These are phyloP conservation scores for Apogon talboti DNA, from an alignment of 2,797 vertebrate species.

Conservation along the genomic window DNA sequence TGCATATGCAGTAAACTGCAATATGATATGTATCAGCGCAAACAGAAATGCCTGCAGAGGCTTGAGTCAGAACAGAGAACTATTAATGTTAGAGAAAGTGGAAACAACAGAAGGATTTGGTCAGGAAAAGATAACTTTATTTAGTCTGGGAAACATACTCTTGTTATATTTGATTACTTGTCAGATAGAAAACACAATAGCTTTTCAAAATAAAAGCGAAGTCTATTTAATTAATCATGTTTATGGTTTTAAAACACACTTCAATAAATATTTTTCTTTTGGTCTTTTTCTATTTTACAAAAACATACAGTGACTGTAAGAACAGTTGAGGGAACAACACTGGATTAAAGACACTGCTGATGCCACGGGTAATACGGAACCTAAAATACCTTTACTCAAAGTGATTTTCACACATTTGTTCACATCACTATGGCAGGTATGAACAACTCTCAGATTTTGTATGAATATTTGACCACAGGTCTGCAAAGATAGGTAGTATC, in stretches of 20 bases:
- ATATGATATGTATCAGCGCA: not conserved
- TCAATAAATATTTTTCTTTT: conserved; percentile 85
- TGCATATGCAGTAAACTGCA: too few relatives aligned
- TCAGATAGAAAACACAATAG: conserved; percentile 94
- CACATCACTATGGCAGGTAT: conserved; percentile 61
- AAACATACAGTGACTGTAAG: conserved; percentile 68
- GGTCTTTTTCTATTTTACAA: conserved; percentile 73
- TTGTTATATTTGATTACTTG: conserved; percentile 87
- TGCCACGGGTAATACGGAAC: conserved; percentile 41
- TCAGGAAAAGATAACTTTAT: conserved; percentile 85
- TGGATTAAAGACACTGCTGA: conserved; percentile 69
- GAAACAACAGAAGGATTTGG: conserved; percentile 22
- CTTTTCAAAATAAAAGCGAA: conserved; percentile 98
- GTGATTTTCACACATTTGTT: conserved; percentile 53
- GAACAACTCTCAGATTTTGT: conserved; percentile 23
- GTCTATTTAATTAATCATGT: conserved; percentile 82
- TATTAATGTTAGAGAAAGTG: not conserved
- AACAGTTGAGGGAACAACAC: conserved; percentile 61
- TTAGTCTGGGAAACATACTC: conserved; percentile 80
- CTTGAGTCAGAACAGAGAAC: not conserved
- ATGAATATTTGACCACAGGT: conserved; percentile 44
- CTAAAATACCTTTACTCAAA: conserved; percentile 54
- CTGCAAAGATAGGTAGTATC: conserved; percentile 46
- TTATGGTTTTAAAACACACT: conserved; percentile 81
- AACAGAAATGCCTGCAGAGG: too few relatives aligned